Base-by-base conservation (phyloP, 2,113 vertebrate species). In the Daboia siamensis region DNA sequence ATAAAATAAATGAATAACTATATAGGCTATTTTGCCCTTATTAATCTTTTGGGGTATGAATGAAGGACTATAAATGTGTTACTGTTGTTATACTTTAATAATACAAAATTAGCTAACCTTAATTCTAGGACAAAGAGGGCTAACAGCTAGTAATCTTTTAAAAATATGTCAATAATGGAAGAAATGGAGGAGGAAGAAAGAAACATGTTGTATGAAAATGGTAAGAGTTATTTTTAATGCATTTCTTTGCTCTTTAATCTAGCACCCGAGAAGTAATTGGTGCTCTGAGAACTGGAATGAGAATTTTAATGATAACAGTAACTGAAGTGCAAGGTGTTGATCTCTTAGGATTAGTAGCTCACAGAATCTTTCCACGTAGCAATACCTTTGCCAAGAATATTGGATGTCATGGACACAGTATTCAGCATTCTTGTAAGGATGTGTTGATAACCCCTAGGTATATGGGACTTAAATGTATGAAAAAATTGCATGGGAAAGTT, bases 361-460 rank as follows among this genome's bases (percentile, higher is more conserved):
- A 80, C 33, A 29, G 55, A 88, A 39, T 74, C 56, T 86, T 93
- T 90, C 88, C 88, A 90, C 86, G 59, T 48, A 74, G 15, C 33
- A 8, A 55, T 48, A 55, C 91, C 24, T 88, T 44, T 26, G 15
- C 29, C 20, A 84, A 91, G 90, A 51, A 39, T 86, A 48, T 85
- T 24, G 64, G 92, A 86, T 26, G 74, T 88, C 80, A 92, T 90
- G 92, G 92, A 86, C 92, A 92, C 61, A 92, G 92, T 92, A 90
- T 92, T 92, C 56, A 26, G 23, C 92, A 92, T 56, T 56, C 92
- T 92, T 61, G 44, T 92, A 57, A 90, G 92, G 74, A 90, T 64
- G 56, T 93, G 92, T 86, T 56, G 92, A 86, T 59, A 64, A 90
- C 9, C n/a, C 74, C 86, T 93, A 39, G 1, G 39, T 39, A 90